Evolutionary conservation across 2,888 invertebrate species (phyloP).

Genomic region (Pegoplata infirma): DNA sequence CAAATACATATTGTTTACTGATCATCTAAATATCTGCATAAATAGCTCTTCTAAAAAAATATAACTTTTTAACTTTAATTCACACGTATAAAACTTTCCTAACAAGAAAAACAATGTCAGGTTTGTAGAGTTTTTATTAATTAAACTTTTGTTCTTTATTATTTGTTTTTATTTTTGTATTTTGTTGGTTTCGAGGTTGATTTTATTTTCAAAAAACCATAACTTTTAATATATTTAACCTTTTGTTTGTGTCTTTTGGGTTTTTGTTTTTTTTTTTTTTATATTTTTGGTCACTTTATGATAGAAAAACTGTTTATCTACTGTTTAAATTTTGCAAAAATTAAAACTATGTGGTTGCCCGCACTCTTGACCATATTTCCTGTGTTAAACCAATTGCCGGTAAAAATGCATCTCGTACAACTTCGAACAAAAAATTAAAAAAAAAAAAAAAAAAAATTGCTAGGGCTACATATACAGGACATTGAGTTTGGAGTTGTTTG

Average conservation of each 20-base stretch:
- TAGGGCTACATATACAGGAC: conserved; percentile 5
- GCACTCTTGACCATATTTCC: conserved; percentile 49
- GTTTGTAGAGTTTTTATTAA: conserved; percentile 53
- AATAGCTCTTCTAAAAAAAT: not conserved
- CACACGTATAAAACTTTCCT: conserved; percentile 43
- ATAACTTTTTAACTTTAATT: not conserved
- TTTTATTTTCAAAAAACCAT: conserved; percentile 16
- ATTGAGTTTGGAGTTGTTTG: conserved; percentile 40
- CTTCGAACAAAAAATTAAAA: not conserved
- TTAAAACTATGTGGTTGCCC: conserved; percentile 75
- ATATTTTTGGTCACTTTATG: conserved; percentile 44
- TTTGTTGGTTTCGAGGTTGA: not conserved
- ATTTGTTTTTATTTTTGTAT: conserved; percentile 15
- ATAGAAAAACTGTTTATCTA: conserved; percentile 56
- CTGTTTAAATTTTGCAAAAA: conserved; percentile 72
- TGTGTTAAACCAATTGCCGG: conserved; percentile 60
- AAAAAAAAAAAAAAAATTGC: too few species aligned
- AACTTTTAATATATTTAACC: conserved; percentile 62
- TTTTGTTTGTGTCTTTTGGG: conserved; percentile 43
- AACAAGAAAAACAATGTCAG: conserved; percentile 39
- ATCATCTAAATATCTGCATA: not conserved
- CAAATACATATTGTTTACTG: too few species aligned
- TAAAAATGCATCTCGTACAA: conserved; percentile 51
- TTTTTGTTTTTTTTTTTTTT: conserved; percentile 5
- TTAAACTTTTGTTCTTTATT: conserved; percentile 37